A percentile compares a stretch with the other conserved stretches of the same genome.
These are phyloP conservation scores for Atta texana DNA, from an alignment of 1,140 invertebrate genomes.

Conservation along the genomic window DNA sequence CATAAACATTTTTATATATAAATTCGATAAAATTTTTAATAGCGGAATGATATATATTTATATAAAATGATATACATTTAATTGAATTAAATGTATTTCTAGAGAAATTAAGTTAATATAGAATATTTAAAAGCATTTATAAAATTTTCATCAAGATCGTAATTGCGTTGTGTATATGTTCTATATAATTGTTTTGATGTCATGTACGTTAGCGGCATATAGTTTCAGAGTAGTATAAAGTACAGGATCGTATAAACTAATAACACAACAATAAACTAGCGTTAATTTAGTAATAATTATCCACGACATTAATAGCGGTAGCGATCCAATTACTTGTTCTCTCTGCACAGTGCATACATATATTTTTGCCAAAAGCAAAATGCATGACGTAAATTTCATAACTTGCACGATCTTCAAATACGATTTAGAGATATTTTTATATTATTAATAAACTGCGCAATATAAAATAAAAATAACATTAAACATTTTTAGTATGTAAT, in stretches of 20 bases:
- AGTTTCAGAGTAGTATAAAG: constrained; percentile 21
- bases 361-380: constrained; percentile 28
- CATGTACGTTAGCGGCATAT: background rate
- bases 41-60: too few relatives aligned
- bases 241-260: constrained; percentile 59
- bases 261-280: constrained; percentile 68
- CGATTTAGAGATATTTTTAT: constrained; percentile 1
- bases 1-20: background rate
- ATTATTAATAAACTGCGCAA: background rate
- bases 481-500: background rate
- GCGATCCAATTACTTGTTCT: constrained; percentile 35
- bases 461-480: background rate
- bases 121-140: constrained; percentile 18
- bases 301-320: constrained; percentile 56
- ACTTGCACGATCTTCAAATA: background rate
- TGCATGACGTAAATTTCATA: constrained; percentile 29
- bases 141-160: constrained; percentile 6
- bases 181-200: constrained; percentile 36
- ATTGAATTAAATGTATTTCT: background rate
- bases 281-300: constrained; percentile 64
- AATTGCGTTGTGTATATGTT: constrained; percentile 3
- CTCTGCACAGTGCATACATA: constrained; percentile 11
- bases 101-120: background rate
- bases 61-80: background rate
- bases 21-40: constrained; percentile 9